Evolutionary conservation across 2,113 vertebrate genomes (phyloP).

Genomic region (Chloroceryle aenea): DNA sequence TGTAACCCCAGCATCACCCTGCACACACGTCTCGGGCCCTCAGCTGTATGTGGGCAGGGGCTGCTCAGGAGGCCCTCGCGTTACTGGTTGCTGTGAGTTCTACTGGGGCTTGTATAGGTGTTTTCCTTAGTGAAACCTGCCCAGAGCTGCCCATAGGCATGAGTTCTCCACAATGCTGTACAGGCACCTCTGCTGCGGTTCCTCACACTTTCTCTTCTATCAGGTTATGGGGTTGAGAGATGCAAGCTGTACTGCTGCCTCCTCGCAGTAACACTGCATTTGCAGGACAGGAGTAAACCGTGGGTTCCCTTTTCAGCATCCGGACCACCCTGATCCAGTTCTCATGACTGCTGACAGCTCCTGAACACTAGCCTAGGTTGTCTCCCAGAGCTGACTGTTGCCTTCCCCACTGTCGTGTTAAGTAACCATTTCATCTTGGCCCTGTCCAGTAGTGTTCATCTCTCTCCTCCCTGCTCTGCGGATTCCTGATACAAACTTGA

Average conservation of each 20-base stretch:
- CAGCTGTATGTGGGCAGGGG: accelerated
- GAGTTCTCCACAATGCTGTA: accelerated
- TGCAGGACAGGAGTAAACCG: not conserved
- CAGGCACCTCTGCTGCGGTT: accelerated
- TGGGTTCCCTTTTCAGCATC: conserved; percentile 8
- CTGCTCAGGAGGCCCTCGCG: accelerated
- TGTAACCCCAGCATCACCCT: not conserved
- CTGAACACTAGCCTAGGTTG: conserved; percentile 52
- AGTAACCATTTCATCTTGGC: conserved; percentile 63
- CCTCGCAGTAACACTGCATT: accelerated
- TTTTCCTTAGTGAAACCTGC: not conserved
- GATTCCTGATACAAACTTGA: conserved; percentile 67
- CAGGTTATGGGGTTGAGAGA: not conserved
- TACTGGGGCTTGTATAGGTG: not conserved
- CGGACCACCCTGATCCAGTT: not conserved
- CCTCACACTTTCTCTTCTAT: not conserved
- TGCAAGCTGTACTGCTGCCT: not conserved
- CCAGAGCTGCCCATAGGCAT: not conserved
- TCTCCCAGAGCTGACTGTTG: conserved; percentile 58
- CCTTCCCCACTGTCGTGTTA: conserved; percentile 56
- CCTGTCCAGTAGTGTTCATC: conserved; percentile 63
- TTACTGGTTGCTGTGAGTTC: not conserved
- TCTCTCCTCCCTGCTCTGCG: conserved; percentile 4
- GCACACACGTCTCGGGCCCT: not conserved
- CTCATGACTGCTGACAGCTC: conserved; percentile 48